phyloP scores from a whole-genome alignment of 2,113 vertebrate genomes.

The Pleuronectes platessa region DNA sequence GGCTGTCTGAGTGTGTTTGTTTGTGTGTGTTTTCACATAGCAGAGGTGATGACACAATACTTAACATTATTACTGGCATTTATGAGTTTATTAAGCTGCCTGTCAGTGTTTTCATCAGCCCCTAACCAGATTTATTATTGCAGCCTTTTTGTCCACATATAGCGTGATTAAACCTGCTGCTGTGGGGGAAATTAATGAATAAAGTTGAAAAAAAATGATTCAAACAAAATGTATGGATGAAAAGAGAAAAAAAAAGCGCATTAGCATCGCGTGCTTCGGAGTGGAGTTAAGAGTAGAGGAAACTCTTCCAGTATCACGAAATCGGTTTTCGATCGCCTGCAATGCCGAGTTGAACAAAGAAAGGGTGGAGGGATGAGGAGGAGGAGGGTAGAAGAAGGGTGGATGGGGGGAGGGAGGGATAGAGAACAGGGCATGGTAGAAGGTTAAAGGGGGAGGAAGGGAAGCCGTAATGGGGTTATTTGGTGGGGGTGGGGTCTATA shows the following conservation, averaged over 20 bases:
- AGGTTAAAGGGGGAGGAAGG: conserved; percentile 55
- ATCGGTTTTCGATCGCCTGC: conserved; percentile 34
- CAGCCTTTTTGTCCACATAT: background rate
- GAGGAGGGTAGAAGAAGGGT: conserved; percentile 9
- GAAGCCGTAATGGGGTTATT: conserved; percentile 41
- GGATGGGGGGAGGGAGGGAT: conserved; percentile 14
- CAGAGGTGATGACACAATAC: conserved; percentile 63
- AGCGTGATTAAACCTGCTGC: conserved; percentile 16
- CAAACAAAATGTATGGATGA: conserved; percentile 12
- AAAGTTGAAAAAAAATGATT: background rate
- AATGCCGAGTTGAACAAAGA: conserved; percentile 44
- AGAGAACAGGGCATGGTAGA: conserved; percentile 26
- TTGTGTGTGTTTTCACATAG: conserved; percentile 52
- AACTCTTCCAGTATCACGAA: conserved; percentile 34
- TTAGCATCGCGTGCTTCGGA: conserved; percentile 21
- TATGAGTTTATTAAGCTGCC: conserved; percentile 38
- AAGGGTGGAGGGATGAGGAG: conserved; percentile 22
- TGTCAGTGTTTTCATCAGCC: conserved; percentile 34
- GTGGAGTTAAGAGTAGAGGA: conserved; percentile 17
- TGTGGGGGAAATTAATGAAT: background rate
- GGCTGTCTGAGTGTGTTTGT: conserved; percentile 49
- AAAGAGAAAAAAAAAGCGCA: background rate
- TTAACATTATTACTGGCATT: conserved; percentile 56
- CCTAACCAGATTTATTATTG: conserved; percentile 18
- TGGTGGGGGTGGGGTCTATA: conserved; percentile 25